Evolutionary conservation across 2,888 invertebrate genomes (phyloP), one percentile per base, ranked within the genome.

Genomic region (Heteromurus nitidus): DNA sequence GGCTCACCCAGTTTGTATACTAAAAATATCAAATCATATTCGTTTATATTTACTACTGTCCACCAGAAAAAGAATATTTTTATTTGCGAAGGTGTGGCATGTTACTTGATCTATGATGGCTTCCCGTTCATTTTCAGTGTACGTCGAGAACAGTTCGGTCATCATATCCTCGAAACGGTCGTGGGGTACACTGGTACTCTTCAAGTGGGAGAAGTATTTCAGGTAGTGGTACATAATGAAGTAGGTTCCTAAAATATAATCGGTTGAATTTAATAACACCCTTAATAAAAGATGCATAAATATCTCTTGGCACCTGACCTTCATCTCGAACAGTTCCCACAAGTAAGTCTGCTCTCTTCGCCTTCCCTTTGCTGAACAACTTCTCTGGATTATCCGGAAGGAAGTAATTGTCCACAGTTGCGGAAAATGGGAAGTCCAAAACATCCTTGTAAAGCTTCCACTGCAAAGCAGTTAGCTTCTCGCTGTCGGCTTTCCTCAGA

Each of bases 151-250:
- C 1, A 82, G 50, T 16, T 83, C 84, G 22, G 67, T 80, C 84
- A 84, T 75, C 88, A 89, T 60, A 88, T 88, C 64, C 88, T 89
- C 86, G 89, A 90, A 87, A 89, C 89, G 88, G 89, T 90, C 80
- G 89, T 89, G 20, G 89, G 90, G 84, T 89, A 90, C 83, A 89
- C 89, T 84, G 89, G 90, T 13, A 89, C 90, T 84, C 90, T 90
- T 85, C 90, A 90, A 81, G 90, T 85, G 47, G 89, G 88, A 26
- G 89, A 85, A 74, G 31, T 70, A 80, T 28, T 67, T 73, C 11
- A 75, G 0, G 50, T 83, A 84, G 11, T 83, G 68, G 44, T 85
- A 85, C 3, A 85, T 13, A 3, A 80, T 24, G 67, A 85, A 85
- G 65, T 72, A 85, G 0, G 82, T 74, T 36, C 85, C 85, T 55